These are phyloP conservation scores for Drosophila suzukii DNA, from an alignment of 1,140 invertebrate species.

Conservation along the genomic window DNA sequence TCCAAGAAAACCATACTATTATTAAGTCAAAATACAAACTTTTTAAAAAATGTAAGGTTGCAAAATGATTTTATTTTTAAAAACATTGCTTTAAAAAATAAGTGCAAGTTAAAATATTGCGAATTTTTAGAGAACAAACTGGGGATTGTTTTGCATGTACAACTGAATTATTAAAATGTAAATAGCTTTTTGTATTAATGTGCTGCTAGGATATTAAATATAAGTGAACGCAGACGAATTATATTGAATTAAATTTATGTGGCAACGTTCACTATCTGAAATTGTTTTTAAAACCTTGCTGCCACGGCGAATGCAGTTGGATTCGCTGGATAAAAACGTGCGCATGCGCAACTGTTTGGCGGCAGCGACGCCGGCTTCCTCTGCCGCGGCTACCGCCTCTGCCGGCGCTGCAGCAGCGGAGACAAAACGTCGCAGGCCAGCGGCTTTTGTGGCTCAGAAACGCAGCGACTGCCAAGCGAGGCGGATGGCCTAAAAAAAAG, in stretches of 20 bases:
- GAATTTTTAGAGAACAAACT: too few species aligned
- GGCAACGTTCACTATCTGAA: not conserved
- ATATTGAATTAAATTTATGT: slow-evolving; percentile 1
- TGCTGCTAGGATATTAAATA: not conserved
- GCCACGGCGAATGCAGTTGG: slow-evolving; percentile 20
- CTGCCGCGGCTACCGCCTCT: slow-evolving; percentile 14
- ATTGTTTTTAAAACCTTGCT: not conserved
- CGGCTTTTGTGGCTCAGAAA: slow-evolving; percentile 77
- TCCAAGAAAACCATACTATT: too few species aligned
- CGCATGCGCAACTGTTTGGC: slow-evolving; percentile 36
- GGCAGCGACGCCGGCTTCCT: slow-evolving; percentile 12
- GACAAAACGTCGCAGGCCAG: slow-evolving; percentile 75
- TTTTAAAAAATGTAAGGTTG: too few species aligned
- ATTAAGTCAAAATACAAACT: too few species aligned
- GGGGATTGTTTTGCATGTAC: too few species aligned
- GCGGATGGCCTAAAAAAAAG: slow-evolving; percentile 55
- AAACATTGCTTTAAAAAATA: too few species aligned
- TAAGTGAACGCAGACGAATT: not conserved
- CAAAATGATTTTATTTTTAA: too few species aligned
- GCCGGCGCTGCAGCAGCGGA: slow-evolving; percentile 25
- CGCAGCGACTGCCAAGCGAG: slow-evolving; percentile 81
- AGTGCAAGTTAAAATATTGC: too few species aligned
- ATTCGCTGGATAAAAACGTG: slow-evolving; percentile 18
- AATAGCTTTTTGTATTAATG: too few species aligned
- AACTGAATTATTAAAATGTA: too few species aligned